Evolutionary conservation across 1,140 invertebrate genomes (phyloP).

Genomic region (Pomacea maculata): DNA sequence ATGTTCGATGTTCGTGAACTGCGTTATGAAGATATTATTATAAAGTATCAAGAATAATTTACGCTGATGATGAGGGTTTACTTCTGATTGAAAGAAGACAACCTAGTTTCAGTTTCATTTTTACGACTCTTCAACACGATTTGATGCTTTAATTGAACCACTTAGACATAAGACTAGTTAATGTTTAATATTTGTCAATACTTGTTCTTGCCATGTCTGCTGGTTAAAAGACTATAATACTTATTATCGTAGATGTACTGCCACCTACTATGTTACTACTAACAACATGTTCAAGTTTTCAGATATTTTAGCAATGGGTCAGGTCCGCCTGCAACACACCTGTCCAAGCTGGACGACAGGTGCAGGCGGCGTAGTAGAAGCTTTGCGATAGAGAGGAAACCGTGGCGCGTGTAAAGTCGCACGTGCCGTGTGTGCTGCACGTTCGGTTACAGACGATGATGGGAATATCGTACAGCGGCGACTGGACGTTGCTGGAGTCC

Average conservation of each 20-base stretch:
- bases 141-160: no score
- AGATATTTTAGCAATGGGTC: neutral
- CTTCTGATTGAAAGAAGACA: no score
- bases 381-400: neutral
- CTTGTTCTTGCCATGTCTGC: no score
- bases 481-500: neutral
- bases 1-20: no score
- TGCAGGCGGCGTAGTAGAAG: neutral
- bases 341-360: neutral
- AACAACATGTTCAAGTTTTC: neutral
- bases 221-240: no score
- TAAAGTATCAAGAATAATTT: no score
- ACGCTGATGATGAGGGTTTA: no score
- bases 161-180: no score
- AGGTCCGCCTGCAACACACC: neutral
- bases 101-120: no score
- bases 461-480: neutral
- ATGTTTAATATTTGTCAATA: no score
- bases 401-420: neutral
- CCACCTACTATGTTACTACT: neutral
- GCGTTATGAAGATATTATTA: no score
- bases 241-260: neutral
- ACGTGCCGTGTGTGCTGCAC: neutral
- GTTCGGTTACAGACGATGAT: neutral
- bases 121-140: no score